Percentiles rank a stretch among this genome's conserved stretches.
Evolutionary conservation across 2,797 vertebrate genomes (phyloP).

Genomic region (Eutrigla gurnardus): DNA sequence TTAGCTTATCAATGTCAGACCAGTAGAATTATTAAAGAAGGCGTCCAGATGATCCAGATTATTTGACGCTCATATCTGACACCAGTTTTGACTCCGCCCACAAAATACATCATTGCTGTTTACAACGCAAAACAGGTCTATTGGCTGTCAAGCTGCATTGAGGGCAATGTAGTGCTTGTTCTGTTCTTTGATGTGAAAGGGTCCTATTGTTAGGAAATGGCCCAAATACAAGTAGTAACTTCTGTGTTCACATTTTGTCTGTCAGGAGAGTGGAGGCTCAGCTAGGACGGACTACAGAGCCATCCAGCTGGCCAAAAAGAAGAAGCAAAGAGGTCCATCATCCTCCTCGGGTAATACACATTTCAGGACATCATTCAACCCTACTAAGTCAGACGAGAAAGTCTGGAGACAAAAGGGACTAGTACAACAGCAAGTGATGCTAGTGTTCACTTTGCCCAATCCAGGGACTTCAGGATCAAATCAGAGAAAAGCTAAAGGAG

Average conservation of each 20-base stretch:
- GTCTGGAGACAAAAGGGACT: neutral
- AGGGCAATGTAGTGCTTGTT: neutral
- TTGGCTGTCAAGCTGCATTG: no score
- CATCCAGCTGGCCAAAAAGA: conserved; percentile 95
- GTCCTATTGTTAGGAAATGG: neutral
- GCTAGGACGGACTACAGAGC: conserved; percentile 97
- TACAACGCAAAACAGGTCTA: no score
- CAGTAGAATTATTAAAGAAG: no score
- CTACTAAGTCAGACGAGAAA: neutral
- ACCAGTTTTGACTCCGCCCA: no score
- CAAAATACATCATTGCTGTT: no score
- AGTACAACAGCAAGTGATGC: neutral
- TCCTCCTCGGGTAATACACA: conserved; percentile 65
- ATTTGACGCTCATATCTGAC: no score
- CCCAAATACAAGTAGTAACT: neutral
- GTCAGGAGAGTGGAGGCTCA: conserved; percentile 93
- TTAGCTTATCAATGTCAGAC: no score
- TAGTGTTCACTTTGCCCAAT: conserved; percentile 8
- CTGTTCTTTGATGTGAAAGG: neutral
- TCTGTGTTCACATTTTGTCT: neutral
- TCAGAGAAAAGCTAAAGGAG: conserved; percentile 87
- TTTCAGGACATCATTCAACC: neutral
- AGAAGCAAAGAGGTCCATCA: conserved; percentile 88
- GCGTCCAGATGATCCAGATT: no score
- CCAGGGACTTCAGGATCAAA: conserved; percentile 79